Evolutionary conservation across 2,113 vertebrate genomes (phyloP).

Genomic region (Esox niger): DNA sequence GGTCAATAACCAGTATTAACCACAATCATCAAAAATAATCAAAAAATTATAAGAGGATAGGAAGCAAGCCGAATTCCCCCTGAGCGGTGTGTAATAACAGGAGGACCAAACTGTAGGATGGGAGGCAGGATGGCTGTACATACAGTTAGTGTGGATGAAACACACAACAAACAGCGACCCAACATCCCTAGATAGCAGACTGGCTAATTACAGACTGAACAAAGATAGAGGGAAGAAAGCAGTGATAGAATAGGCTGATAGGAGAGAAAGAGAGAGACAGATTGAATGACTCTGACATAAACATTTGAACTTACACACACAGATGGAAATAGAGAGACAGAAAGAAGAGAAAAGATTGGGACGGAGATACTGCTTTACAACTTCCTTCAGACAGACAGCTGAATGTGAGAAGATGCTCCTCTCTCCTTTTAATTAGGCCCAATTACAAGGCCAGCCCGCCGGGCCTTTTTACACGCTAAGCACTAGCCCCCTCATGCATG

Average conservation of each 20-base stretch:
- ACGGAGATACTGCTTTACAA: conserved; percentile 62
- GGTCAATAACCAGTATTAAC: too few species aligned
- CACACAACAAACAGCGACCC: conserved; percentile 43
- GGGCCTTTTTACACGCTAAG: conserved; percentile 66
- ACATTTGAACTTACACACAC: background rate
- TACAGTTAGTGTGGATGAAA: conserved; percentile 26
- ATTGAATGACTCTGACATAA: too few species aligned
- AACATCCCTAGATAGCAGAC: conserved; percentile 43
- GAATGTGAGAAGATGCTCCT: conserved; percentile 61
- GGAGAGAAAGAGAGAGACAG: too few species aligned
- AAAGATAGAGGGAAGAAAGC: too few species aligned
- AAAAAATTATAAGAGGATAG: too few species aligned
- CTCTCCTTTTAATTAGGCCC: conserved; percentile 73
- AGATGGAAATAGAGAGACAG: background rate
- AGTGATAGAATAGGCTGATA: too few species aligned
- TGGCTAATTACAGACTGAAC: conserved; percentile 59
- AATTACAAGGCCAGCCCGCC: conserved; percentile 73
- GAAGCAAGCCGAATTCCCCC: conserved; percentile 23
- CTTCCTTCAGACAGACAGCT: conserved; percentile 68
- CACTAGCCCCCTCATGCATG: conserved; percentile 49
- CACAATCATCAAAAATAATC: too few species aligned
- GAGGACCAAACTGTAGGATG: conserved; percentile 11
- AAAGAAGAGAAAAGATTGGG: conserved; percentile 47
- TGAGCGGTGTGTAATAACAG: background rate
- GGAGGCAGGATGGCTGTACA: conserved; percentile 9